Evolutionary conservation across 2,888 invertebrate genomes (phyloP), one percentile per base, ranked within the genome.

Genomic region (Vanessa cardui): DNA sequence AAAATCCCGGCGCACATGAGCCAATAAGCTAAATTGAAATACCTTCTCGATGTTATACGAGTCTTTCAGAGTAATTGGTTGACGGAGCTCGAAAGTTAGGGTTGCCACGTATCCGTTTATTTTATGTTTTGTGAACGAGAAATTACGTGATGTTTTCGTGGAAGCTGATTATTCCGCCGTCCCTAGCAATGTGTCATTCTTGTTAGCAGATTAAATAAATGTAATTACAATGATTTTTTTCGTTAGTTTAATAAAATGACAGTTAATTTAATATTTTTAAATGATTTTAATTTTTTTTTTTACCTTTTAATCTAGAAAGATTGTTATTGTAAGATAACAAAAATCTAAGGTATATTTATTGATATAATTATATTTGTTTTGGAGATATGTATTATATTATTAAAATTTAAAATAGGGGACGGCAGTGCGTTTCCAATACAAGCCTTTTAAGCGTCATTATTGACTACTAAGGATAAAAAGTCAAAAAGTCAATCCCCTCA

Each of bases 11-110:
- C 84, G 87, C 87, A 88, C 87, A 88, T 86, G 87, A 84, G 86
- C 88, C 90, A 90, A 90, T 90, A 90, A 89, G 87, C 85, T 81
- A 89, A 90, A 90, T 90, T 89, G 90, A 86, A 89, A 89, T 88
- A 85, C 85, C 88, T 86, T 83, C 81, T 83, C 83, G 83, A 82
- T 83, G 82, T 66, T 60, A 61, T 81, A 80, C 80, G 84, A 86
- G 85, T 88, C 88, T 89, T 87, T 88, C 87, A 86, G 82, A 87
- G 90, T 90, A 90, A 90, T 90, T 90, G 90, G 89, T 87, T 82
- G 89, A 83, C 83, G 83, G 82, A 78, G 83, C 84, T 85, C 80
- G 70, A 79, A 79, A 75, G 74, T 80, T 83, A 88, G 88, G 78
- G 87, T 80, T 72, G 69, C 64, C 66, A 66, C 69, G 54, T 18